These are phyloP conservation scores for Rhinoderma darwinii DNA, from an alignment of 2,113 vertebrate genomes.

Conservation along the genomic window DNA sequence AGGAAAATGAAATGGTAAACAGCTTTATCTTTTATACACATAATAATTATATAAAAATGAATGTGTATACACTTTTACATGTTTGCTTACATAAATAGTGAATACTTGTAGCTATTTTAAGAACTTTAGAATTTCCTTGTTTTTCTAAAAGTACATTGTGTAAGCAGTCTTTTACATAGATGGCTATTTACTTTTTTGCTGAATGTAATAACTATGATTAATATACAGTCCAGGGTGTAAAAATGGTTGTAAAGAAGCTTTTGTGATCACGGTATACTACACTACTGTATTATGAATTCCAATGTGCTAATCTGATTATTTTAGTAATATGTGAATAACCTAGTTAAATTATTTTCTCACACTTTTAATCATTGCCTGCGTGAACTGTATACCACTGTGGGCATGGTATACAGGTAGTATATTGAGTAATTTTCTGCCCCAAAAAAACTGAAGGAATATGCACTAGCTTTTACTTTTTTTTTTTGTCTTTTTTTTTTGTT, in stretches of 20 bases:
- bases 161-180: not conserved
- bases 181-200: not conserved
- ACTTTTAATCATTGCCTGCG: not conserved
- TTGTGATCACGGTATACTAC: not conserved
- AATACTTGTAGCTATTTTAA: not conserved
- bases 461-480: too few species aligned
- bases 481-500: too few species aligned
- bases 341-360: not conserved
- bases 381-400: not conserved
- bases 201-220: not conserved
- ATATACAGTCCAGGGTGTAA: not conserved
- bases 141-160: not conserved
- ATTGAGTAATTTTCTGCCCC: not conserved
- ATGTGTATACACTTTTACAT: not conserved
- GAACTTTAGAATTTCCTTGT: not conserved
- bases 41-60: not conserved
- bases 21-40: not conserved
- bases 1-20: slow-evolving; percentile 51
- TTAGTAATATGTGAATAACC: not conserved
- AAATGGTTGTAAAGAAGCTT: not conserved
- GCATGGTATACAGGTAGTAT: not conserved
- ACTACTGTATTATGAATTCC: not conserved
- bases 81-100: not conserved
- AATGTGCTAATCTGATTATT: slow-evolving; percentile 23
- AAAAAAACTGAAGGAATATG: too few species aligned